phyloP scores from a whole-genome alignment of 2,113 vertebrate genomes.

The Poecilia latipinna region DNA sequence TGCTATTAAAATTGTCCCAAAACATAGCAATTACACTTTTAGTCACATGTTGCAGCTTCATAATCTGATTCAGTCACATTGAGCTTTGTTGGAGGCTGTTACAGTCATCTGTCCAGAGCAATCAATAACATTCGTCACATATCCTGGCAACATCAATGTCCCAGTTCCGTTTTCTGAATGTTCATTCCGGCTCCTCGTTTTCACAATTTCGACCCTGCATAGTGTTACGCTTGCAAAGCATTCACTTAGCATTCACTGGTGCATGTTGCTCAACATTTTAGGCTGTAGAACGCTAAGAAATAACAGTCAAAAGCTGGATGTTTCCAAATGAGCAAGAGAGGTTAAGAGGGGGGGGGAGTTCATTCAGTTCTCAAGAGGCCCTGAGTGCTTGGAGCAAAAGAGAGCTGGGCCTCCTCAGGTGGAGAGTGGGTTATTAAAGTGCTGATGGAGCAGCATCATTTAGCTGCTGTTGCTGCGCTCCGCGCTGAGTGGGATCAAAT shows the following conservation, averaged over 20 bases:
- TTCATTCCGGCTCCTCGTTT: background rate
- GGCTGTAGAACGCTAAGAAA: constrained; percentile 20
- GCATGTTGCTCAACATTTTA: constrained; percentile 13
- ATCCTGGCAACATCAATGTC: background rate
- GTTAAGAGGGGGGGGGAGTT: constrained; percentile 5
- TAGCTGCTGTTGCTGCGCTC: constrained; percentile 31
- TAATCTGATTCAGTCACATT: background rate
- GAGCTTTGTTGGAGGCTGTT: background rate
- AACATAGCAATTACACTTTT: background rate
- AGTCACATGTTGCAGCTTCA: background rate
- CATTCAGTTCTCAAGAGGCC: constrained; percentile 52
- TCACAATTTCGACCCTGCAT: background rate
- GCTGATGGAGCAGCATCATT: constrained; percentile 29
- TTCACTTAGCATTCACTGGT: constrained; percentile 1
- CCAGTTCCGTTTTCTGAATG: constrained; percentile 2
- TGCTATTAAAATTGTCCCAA: too few relatives aligned
- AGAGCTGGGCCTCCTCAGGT: constrained; percentile 32
- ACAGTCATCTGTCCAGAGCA: constrained; percentile 20
- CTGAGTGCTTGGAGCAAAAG: constrained; percentile 38
- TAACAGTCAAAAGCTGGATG: constrained; percentile 27
- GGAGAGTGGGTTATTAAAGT: constrained; percentile 29
- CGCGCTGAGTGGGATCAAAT: constrained; percentile 53
- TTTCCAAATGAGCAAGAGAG: constrained; percentile 45
- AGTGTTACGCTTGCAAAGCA: background rate
- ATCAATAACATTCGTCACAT: constrained; percentile 26